phyloP scores from a whole-genome alignment of 2,113 vertebrate genomes.

The Sarotherodon lohbergeri region DNA sequence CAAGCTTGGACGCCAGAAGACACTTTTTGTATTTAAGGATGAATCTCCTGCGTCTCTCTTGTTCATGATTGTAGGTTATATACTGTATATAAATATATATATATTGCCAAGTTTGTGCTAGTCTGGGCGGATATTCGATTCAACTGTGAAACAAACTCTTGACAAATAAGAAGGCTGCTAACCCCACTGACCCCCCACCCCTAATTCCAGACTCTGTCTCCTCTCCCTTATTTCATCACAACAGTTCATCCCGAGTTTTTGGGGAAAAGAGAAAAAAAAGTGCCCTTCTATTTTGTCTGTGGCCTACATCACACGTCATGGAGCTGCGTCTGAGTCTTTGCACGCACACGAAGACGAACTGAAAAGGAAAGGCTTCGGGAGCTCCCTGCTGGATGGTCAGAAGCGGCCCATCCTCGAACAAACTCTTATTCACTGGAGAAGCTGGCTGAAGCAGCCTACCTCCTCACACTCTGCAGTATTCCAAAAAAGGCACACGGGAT shows the following conservation, averaged over 20 bases:
- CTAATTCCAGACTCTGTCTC: conserved; percentile 15
- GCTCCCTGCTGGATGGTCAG: conserved; percentile 17
- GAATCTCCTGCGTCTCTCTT: conserved; percentile 28
- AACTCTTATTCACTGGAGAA: conserved; percentile 62
- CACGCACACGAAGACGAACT: conserved; percentile 11
- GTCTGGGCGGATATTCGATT: conserved; percentile 68
- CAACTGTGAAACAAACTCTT: conserved; percentile 84
- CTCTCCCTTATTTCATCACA: background rate
- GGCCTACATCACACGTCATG: conserved; percentile 48
- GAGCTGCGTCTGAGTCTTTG: conserved; percentile 34
- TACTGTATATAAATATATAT: conserved; percentile 48
- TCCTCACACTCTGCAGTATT: conserved; percentile 71
- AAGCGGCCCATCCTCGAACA: conserved; percentile 54
- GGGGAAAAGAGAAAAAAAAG: conserved; percentile 13
- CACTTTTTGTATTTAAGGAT: conserved; percentile 60
- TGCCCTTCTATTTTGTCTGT: conserved; percentile 64
- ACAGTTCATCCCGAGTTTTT: conserved; percentile 40
- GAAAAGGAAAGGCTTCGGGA: conserved; percentile 21
- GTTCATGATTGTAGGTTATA: conserved; percentile 63
- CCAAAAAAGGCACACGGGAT: conserved; percentile 65
- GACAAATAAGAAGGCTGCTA: conserved; percentile 75
- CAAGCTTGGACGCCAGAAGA: conserved; percentile 42
- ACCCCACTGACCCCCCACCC: conserved; percentile 10
- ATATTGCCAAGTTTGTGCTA: conserved; percentile 71
- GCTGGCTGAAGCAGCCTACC: conserved; percentile 61